Base-by-base conservation (phyloP, 2,888 invertebrate genomes). In the Hirtodrosophila trivittata region DNA sequence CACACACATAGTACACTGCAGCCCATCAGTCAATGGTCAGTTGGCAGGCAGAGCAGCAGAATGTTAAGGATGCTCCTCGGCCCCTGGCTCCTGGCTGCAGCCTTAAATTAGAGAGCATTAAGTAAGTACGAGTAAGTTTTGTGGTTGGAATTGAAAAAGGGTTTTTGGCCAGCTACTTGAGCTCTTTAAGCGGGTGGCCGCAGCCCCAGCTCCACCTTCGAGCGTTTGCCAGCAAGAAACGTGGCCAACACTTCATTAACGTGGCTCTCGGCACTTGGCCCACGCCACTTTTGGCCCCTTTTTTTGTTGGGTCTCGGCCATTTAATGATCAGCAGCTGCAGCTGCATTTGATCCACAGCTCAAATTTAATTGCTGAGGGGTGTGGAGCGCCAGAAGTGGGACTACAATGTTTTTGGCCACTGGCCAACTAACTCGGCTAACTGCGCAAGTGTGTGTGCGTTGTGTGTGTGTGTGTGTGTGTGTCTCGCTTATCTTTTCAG, bases 401-500 rank as follows among this genome's bases (percentile, higher is more conserved):
- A 43, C 16, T 67, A 55, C 52, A 57, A 67, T 39, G 18, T 10
- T 65, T 63, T 65, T 70, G 77, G 70, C 52, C 47, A 35, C 38
- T 46, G 46, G 75, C 75, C 75, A 75, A 43, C 62, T 32, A 30
- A 21, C 39, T 30, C 35, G 41, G 39, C 18, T 2, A 28, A 46
- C 25, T 47, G 35, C 30, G 38, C 55, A 38, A 51, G 26, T 47
- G 12, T 62, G 65, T 50, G 10, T 35, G 28, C 28, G 13, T n/a
- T 55, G 49, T 59, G 30, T 28, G 42, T 47, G 33, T 50, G 14
- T 38, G 47, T 57, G 51, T 57, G n/a, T 42, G 37, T 45, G 45
- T 62, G 56, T 49, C 55, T 57, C 64, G 66, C 70, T 84, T 81
- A 81, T 81, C 81, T 81, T 81, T 81, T 70, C 81, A 52, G 60